phyloP scores from a whole-genome alignment of 2,888 invertebrate species.

The Amorpha juglandis region DNA sequence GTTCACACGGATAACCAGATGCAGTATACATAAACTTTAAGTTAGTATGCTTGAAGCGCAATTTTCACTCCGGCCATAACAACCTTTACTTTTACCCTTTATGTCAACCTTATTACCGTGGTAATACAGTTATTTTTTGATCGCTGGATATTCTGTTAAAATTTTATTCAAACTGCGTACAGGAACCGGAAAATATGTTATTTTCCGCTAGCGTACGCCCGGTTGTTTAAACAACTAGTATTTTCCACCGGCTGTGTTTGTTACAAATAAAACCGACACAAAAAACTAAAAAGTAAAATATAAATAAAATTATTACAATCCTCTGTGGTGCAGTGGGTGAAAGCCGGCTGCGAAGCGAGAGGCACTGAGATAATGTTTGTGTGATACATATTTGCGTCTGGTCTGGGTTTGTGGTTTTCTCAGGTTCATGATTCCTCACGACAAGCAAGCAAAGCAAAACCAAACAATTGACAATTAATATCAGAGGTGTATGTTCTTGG shows the following conservation, averaged over 20 bases:
- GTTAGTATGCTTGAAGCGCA: background rate
- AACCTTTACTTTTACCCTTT: background rate
- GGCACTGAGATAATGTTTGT: too few species aligned
- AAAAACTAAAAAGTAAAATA: too few species aligned
- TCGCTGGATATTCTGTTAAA: background rate
- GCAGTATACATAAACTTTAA: constrained; percentile 11
- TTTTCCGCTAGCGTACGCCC: constrained; percentile 5
- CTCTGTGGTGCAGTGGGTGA: too few species aligned
- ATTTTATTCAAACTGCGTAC: constrained; percentile 5
- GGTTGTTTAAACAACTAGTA: constrained; percentile 11
- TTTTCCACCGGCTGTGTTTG: background rate
- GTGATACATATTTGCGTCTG: too few species aligned
- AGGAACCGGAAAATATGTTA: constrained; percentile 19
- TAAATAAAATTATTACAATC: too few species aligned
- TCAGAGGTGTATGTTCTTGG: too few species aligned
- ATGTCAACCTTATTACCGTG: background rate
- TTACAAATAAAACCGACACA: too few species aligned
- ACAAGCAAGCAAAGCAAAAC: too few species aligned
- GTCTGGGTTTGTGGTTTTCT: too few species aligned
- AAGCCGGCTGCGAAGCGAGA: too few species aligned
- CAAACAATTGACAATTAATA: too few species aligned
- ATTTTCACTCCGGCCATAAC: constrained; percentile 3
- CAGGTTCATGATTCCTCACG: too few species aligned
- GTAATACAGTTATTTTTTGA: background rate
- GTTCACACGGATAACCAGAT: constrained; percentile 16